Evolutionary conservation across 1,140 invertebrate species (phyloP).

Genomic region (Bombus pyrosoma): DNA sequence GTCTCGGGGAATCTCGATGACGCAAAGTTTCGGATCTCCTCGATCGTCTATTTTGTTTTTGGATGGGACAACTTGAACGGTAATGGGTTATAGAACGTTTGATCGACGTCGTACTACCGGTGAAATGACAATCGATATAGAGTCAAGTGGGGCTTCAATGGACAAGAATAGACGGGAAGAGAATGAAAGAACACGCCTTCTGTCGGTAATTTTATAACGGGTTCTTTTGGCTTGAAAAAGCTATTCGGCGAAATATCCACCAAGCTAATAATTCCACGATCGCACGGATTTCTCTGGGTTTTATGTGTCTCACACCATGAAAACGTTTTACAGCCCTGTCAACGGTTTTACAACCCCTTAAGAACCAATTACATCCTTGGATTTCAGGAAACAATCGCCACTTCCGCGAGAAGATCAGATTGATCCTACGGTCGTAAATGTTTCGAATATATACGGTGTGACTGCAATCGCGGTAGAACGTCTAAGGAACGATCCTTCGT

Average conservation of each 20-base stretch:
- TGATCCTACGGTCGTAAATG: background rate
- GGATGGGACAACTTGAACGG: background rate
- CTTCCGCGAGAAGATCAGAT: background rate
- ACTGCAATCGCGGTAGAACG: too few relatives aligned
- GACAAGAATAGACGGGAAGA: background rate
- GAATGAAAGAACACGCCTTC: too few relatives aligned
- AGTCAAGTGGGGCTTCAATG: background rate
- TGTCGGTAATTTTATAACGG: constrained; percentile 3
- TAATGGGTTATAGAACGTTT: background rate
- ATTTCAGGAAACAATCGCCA: background rate
- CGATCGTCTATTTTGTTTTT: background rate
- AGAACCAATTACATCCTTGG: background rate
- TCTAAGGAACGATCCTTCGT: background rate
- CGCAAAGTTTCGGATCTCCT: background rate
- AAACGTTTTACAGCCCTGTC: background rate
- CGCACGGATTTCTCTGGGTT: background rate
- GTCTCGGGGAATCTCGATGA: background rate
- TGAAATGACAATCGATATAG: background rate
- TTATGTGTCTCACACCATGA: background rate
- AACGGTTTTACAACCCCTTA: background rate
- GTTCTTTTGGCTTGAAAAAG: background rate
- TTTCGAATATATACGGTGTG: background rate
- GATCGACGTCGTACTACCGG: background rate
- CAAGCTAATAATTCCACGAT: background rate
- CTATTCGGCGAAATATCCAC: background rate